A percentile compares a stretch with the other conserved stretches of the same genome.
Evolutionary conservation across 2,888 invertebrate species (phyloP).

Genomic region (Frankliniella intonsa): DNA sequence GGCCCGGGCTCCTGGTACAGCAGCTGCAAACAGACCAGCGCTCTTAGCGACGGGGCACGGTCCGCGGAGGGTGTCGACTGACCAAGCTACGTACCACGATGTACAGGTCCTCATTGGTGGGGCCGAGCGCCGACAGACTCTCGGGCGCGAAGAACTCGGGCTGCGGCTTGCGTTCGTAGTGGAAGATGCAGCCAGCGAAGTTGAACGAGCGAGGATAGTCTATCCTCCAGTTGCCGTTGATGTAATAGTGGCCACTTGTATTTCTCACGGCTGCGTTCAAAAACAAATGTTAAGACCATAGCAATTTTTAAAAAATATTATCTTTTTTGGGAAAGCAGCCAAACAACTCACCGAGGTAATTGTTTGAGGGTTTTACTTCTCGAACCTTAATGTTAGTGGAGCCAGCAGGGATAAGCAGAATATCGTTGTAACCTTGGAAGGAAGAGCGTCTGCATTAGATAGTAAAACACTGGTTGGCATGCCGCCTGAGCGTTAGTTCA

Average conservation of each 20-base stretch:
- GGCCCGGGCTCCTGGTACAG: conserved; percentile 78
- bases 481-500: neutral
- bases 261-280: conserved; percentile 70
- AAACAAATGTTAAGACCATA: neutral
- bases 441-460: neutral
- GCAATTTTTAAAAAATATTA: neutral
- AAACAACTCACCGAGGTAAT: conserved; percentile 60
- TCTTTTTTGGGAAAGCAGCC: conserved; percentile 19
- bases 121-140: conserved; percentile 75
- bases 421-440: conserved; percentile 80
- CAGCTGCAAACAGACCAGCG: conserved; percentile 52
- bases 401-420: conserved; percentile 83
- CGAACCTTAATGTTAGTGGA: conserved; percentile 83
- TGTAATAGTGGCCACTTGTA: conserved; percentile 73
- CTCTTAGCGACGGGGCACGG: neutral
- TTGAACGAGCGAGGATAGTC: conserved; percentile 76
- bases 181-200: conserved; percentile 81
- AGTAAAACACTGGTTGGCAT: neutral
- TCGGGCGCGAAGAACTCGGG: conserved; percentile 76
- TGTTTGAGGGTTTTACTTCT: conserved; percentile 77
- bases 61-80: too few relatives aligned
- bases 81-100: conserved; percentile 61
- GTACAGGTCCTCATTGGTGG: conserved; percentile 83
- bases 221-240: conserved; percentile 93
- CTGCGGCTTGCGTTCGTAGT: conserved; percentile 77